Base-by-base conservation (phyloP, 2,888 invertebrate species). In the Enoplolaimus lenunculus region DNA sequence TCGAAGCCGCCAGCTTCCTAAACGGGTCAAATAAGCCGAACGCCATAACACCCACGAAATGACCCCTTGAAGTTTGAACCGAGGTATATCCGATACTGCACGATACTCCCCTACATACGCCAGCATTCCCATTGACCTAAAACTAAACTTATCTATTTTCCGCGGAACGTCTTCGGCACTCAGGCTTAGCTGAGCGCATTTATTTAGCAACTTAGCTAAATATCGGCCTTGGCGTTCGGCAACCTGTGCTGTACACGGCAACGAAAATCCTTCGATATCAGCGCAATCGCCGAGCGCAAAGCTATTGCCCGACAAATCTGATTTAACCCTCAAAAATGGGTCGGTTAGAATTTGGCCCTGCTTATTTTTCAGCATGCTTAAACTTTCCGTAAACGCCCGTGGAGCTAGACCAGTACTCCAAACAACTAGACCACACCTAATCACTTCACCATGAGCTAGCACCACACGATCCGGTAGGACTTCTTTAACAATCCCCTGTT, bases 211-310 rank as follows among this genome's bases (percentile, higher is more conserved):
- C n/a, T 75, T 74, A 1, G 81, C 80, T 34, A 82, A 68, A 72
- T 79, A 82, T 45, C 78, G 75, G 0, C 82, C 82, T 74, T 82
- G 76, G 73, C 80, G 77, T 71, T 82, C 82, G 28, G 82, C 82
- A 7, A 82, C 82, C 79, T 82, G 82, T 68, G 82, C 82, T 59
- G 82, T 82, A 71, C 80, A 80, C 1, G 82, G 82, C 26, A 82
- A 74, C 2, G 80, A 74, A 67, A 73, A 72, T 16, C 77, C 75
- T 45, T 78, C 73, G 30, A 82, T 78, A 71, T 80, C 79, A 34
- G 81, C 80, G 78, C 82, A 82, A 73, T 82, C 82, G 16, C 82
- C 82, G 1, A 82, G 66, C n/a, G 82, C 81, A 78, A 75, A 82
- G 34, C 79, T 75, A 75, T 76, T 75, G 26, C 75, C 73, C 60